Conservation (phyloP, 2,888 invertebrate genomes). For the Myopa tessellatipennis region DNA sequence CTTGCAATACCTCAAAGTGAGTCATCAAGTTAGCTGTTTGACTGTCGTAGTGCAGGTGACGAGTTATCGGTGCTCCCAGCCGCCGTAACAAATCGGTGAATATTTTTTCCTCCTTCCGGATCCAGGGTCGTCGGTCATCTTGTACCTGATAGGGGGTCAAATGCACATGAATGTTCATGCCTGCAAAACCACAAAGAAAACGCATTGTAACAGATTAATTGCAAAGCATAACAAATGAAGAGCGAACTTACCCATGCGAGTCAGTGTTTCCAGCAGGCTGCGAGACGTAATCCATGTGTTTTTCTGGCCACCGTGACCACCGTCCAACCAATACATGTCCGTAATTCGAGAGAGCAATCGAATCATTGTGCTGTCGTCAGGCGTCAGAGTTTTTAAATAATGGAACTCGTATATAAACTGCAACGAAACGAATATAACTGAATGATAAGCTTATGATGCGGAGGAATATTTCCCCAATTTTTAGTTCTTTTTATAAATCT, state of each 20-base stretch:
- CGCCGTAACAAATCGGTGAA: conserved; percentile 78
- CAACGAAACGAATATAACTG: conserved; percentile 25
- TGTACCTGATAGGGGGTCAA: conserved; percentile 92
- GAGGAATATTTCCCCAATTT: conserved; percentile 29
- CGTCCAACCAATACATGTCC: conserved; percentile 90
- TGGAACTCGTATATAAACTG: conserved; percentile 87
- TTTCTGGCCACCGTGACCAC: conserved; percentile 88
- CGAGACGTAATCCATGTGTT: conserved; percentile 89
- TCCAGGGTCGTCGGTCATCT: conserved; percentile 85
- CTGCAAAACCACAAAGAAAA: conserved; percentile 63
- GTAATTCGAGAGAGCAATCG: conserved; percentile 76
- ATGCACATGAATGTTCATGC: conserved; percentile 80
- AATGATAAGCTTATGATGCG: neutral
- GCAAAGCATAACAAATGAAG: neutral
- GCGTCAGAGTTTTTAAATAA: conserved; percentile 76
- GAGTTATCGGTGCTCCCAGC: conserved; percentile 75
- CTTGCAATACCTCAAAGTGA: conserved; percentile 82
- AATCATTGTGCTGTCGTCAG: conserved; percentile 74
- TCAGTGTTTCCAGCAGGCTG: conserved; percentile 78
- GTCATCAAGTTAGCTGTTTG: conserved; percentile 73
- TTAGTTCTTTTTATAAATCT: conserved; percentile 28
- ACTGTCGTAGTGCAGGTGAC: conserved; percentile 74
- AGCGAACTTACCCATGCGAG: conserved; percentile 73
- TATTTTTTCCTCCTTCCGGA: conserved; percentile 82
- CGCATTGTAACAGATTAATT: neutral